Conservation (phyloP, 2,888 invertebrate species). For the Suillia variegata region DNA sequence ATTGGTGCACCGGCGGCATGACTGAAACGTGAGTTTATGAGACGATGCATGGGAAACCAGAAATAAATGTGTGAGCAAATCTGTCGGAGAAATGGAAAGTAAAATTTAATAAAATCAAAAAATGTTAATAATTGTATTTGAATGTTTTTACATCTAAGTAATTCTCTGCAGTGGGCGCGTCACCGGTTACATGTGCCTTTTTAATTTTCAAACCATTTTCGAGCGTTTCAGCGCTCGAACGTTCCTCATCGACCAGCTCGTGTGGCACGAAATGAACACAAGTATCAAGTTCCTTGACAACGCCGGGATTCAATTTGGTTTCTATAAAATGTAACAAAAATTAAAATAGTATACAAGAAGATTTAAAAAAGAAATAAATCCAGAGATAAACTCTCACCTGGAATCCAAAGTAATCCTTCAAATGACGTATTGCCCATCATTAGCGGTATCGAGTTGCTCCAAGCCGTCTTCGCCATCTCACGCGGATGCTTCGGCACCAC, state of each 20-base stretch:
- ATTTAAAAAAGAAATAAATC: conserved; percentile 3
- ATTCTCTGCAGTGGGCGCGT: conserved; percentile 45
- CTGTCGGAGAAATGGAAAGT: conserved; percentile 33
- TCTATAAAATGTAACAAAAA: conserved; percentile 33
- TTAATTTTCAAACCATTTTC: conserved; percentile 45
- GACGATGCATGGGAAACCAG: conserved; percentile 44
- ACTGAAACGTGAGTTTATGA: conserved; percentile 47
- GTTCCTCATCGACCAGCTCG: conserved; percentile 42
- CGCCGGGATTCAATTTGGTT: conserved; percentile 33
- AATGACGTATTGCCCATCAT: conserved; percentile 56
- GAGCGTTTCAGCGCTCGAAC: conserved; percentile 34
- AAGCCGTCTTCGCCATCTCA: conserved; percentile 54
- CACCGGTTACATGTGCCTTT: conserved; percentile 44
- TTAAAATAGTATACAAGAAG: neutral
- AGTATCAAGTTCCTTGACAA: conserved; percentile 40
- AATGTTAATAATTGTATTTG: neutral
- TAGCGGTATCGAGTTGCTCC: conserved; percentile 58
- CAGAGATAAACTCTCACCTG: too few relatives aligned
- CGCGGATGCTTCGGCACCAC: conserved; percentile 53
- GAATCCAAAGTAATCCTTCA: conserved; percentile 52
- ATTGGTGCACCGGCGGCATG: conserved; percentile 49
- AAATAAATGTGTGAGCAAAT: conserved; percentile 44
- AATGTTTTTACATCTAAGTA: conserved; percentile 44
- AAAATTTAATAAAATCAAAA: too few relatives aligned
- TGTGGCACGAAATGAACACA: conserved; percentile 43